Evolutionary conservation across 2,113 vertebrate species (phyloP).

Genomic region (Plecturocebus donacophilus): DNA sequence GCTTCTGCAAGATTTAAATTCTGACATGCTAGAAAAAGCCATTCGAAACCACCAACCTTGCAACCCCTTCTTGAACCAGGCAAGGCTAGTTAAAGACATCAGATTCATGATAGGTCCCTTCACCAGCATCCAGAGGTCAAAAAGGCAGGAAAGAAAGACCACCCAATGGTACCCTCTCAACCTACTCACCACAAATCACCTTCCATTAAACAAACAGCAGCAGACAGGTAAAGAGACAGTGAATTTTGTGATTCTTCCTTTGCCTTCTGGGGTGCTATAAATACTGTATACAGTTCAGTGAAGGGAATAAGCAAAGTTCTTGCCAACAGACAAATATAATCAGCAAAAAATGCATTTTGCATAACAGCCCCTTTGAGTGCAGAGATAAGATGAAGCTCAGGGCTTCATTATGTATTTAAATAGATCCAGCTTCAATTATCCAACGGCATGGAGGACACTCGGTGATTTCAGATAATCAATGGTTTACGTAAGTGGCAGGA

Average conservation of each 20-base stretch:
- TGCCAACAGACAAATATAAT: slow-evolving; percentile 44
- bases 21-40: neutral
- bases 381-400: neutral
- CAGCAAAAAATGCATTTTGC: slow-evolving; percentile 38
- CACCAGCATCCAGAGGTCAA: neutral
- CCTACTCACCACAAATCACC: neutral
- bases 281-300: slow-evolving; percentile 20
- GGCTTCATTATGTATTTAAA: slow-evolving; percentile 43
- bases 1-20: neutral
- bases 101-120: neutral
- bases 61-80: neutral
- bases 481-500: slow-evolving; percentile 19
- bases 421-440: slow-evolving; percentile 22
- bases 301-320: neutral
- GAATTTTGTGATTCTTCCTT: neutral
- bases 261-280: slow-evolving; percentile 22
- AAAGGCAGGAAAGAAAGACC: neutral
- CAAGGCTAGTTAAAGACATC: neutral
- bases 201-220: neutral
- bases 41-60: neutral
- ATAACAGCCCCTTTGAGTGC: neutral
- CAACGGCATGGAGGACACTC: neutral
- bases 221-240: neutral
- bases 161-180: no score
- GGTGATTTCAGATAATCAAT: slow-evolving; percentile 39